phyloP scores from a whole-genome alignment of 2,888 invertebrate genomes.

The Pasiphila rectangulata region DNA sequence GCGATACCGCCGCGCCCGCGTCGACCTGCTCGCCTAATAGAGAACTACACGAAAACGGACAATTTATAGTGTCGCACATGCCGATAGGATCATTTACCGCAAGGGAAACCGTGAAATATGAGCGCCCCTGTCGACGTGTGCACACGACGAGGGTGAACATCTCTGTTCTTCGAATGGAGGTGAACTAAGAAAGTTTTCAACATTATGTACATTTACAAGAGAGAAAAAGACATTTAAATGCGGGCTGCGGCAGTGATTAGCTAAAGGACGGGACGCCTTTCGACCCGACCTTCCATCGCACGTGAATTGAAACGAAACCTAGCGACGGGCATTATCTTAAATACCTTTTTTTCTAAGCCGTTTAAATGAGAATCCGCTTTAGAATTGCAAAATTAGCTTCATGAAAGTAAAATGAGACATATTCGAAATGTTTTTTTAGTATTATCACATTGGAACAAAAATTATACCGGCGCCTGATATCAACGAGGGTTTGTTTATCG shows the following conservation, averaged over 20 bases:
- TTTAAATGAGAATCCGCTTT: slow-evolving; percentile 29
- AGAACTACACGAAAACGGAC: slow-evolving; percentile 58
- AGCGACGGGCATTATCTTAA: slow-evolving; percentile 43
- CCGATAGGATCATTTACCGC: slow-evolving; percentile 63
- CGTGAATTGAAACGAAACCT: slow-evolving; percentile 52
- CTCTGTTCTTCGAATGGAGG: slow-evolving; percentile 41
- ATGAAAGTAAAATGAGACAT: slow-evolving; percentile 23
- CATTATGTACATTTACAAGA: slow-evolving; percentile 54
- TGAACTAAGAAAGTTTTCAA: slow-evolving; percentile 48
- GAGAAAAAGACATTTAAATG: slow-evolving; percentile 71
- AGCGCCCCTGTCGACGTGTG: slow-evolving; percentile 60
- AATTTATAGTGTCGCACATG: slow-evolving; percentile 67
- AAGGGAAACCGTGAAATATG: slow-evolving; percentile 65
- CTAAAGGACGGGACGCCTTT: slow-evolving; percentile 52
- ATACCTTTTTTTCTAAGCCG: slow-evolving; percentile 38
- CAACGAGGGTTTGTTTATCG: slow-evolving; percentile 16
- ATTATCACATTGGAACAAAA: slow-evolving; percentile 6
- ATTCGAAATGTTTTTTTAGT: slow-evolving; percentile 14
- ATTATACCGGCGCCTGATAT: neutral
- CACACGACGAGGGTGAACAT: slow-evolving; percentile 48
- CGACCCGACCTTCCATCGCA: slow-evolving; percentile 50
- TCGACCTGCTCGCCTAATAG: slow-evolving; percentile 63
- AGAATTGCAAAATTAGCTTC: slow-evolving; percentile 29
- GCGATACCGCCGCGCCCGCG: slow-evolving; percentile 48
- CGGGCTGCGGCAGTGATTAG: slow-evolving; percentile 73